Evolutionary conservation across 2,797 vertebrate genomes (phyloP).

Genomic region (Ispidina lecontei): DNA sequence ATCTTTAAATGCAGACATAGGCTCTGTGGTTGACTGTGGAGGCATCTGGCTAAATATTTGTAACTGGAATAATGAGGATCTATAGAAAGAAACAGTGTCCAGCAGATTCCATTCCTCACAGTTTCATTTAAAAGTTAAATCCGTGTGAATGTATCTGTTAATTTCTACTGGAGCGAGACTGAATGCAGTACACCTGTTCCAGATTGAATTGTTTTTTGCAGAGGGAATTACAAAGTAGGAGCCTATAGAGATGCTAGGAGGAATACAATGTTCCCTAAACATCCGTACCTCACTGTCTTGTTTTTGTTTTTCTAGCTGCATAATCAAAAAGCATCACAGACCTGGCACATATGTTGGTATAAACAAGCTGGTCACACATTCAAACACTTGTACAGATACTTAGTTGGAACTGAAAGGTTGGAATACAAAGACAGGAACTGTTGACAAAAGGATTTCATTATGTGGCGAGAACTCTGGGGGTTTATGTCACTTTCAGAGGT

Average conservation of each 20-base stretch:
- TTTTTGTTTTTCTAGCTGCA: background rate
- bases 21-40: background rate
- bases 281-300: background rate
- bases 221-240: background rate
- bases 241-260: background rate
- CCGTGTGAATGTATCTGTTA: background rate
- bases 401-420: constrained; percentile 10
- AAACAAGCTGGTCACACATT: background rate
- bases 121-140: background rate
- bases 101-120: background rate
- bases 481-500: background rate
- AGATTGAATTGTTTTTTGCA: background rate
- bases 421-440: background rate
- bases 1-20: background rate
- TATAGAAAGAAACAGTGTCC: background rate
- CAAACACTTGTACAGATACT: background rate
- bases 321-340: background rate
- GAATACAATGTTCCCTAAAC: background rate
- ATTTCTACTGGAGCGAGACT: background rate
- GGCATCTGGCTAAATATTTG: background rate
- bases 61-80: background rate
- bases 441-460: background rate
- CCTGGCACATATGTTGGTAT: background rate
- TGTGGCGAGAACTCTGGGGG: background rate
- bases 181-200: rapidly evolving